These are phyloP conservation scores for Ardeotis arabs DNA, from an alignment of 2,113 vertebrate genomes.

Conservation along the genomic window DNA sequence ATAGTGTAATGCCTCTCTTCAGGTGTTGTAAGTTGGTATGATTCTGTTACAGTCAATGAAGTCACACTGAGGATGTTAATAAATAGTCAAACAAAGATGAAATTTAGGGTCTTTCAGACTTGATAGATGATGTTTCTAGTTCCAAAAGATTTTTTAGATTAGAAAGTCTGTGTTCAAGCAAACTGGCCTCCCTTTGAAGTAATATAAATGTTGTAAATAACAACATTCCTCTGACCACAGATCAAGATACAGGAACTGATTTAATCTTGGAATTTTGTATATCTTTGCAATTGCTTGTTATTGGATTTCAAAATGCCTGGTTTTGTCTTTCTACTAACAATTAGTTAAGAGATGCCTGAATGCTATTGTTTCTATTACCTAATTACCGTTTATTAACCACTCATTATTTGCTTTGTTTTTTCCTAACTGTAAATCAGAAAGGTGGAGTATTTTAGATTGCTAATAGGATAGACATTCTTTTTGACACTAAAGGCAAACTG, in stretches of 20 bases:
- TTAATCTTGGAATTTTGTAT: neutral
- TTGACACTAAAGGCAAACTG: neutral
- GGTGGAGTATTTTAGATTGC: neutral
- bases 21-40: neutral
- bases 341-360: neutral
- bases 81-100: neutral
- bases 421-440: neutral
- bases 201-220: neutral
- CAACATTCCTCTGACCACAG: neutral
- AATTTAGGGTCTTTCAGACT: neutral
- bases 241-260: neutral
- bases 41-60: neutral
- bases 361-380: neutral
- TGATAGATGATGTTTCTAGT: neutral
- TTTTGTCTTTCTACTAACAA: neutral
- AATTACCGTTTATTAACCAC: neutral
- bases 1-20: neutral
- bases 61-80: neutral
- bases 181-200: neutral
- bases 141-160: conserved; percentile 15
- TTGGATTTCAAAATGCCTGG: neutral
- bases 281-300: neutral
- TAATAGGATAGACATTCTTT: neutral
- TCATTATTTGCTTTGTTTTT: neutral
- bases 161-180: neutral